Percentiles rank a stretch among this genome's conserved stretches.
Conservation (phyloP, 2,113 vertebrate genomes). For the Carollia perspicillata region DNA sequence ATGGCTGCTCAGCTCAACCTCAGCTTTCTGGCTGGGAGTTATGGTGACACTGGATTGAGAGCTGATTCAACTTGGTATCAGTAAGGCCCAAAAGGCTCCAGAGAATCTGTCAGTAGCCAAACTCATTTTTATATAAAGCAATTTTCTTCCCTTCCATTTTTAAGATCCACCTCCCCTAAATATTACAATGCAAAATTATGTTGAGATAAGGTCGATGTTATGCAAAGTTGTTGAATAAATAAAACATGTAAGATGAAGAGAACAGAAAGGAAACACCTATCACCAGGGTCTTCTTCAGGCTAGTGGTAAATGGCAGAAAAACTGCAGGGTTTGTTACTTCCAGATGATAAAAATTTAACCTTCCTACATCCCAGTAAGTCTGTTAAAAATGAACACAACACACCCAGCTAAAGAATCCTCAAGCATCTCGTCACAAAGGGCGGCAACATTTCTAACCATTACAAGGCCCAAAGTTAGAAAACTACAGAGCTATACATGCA, state of each 20-base stretch:
- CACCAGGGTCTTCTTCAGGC: background rate
- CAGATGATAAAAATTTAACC: slow-evolving; percentile 30
- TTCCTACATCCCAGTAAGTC: background rate
- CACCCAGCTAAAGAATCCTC: slow-evolving; percentile 29
- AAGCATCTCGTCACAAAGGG: background rate
- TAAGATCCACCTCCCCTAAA: background rate
- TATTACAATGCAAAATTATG: background rate
- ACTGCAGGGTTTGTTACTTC: background rate
- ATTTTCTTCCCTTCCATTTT: background rate
- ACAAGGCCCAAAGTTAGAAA: background rate
- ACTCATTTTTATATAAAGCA: background rate
- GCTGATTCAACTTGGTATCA: background rate
- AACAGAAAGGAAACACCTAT: background rate
- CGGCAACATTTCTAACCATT: slow-evolving; percentile 2
- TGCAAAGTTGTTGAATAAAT: background rate
- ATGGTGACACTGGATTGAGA: background rate
- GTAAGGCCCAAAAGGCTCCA: background rate
- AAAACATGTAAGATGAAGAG: background rate
- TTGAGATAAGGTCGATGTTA: background rate
- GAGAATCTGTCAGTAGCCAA: background rate
- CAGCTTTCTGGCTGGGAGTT: background rate
- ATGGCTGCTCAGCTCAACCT: background rate
- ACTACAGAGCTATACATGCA: background rate
- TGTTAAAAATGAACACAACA: slow-evolving; percentile 33
- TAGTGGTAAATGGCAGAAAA: background rate